Percentiles rank a stretch among this genome's conserved stretches.
These are phyloP conservation scores for Poecilus cupreus DNA, from an alignment of 2,888 invertebrate genomes.

Conservation along the genomic window DNA sequence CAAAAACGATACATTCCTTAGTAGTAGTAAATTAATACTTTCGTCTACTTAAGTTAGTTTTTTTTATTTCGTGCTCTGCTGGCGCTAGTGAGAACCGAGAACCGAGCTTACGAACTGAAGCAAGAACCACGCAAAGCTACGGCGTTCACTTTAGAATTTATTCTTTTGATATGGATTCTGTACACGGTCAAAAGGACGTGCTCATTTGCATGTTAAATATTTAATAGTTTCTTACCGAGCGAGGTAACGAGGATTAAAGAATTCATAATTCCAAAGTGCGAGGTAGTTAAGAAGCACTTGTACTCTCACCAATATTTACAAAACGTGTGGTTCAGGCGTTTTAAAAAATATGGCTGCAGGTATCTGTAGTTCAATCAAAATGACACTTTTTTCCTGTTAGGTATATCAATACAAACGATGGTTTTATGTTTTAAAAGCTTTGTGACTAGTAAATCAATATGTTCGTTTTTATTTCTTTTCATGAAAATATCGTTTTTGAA, in stretches of 20 bases:
- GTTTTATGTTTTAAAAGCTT: conserved; percentile 25
- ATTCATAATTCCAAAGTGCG: conserved; percentile 48
- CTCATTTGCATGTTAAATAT: conserved; percentile 58
- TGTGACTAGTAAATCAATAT: conserved; percentile 33
- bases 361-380: conserved; percentile 13
- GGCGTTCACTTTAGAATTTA: conserved; percentile 38
- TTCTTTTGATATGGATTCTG: conserved; percentile 57
- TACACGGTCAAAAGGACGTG: conserved; percentile 52
- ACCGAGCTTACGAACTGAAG: not conserved
- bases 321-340: too few relatives aligned
- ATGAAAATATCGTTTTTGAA: conserved; percentile 21
- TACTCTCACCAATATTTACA: too few relatives aligned
- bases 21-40: conserved; percentile 5
- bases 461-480: not conserved
- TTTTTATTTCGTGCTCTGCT: not conserved
- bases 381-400: not conserved
- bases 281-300: conserved; percentile 1
- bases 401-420: conserved; percentile 16
- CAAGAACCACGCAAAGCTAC: not conserved
- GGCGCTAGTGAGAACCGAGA: not conserved
- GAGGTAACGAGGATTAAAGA: conserved; percentile 52
- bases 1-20: not conserved
- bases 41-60: not conserved
- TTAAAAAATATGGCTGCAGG: not conserved
- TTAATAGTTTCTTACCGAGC: conserved; percentile 52